Conservation (phyloP, 2,888 invertebrate species). For the Drosophila neonasuta region DNA sequence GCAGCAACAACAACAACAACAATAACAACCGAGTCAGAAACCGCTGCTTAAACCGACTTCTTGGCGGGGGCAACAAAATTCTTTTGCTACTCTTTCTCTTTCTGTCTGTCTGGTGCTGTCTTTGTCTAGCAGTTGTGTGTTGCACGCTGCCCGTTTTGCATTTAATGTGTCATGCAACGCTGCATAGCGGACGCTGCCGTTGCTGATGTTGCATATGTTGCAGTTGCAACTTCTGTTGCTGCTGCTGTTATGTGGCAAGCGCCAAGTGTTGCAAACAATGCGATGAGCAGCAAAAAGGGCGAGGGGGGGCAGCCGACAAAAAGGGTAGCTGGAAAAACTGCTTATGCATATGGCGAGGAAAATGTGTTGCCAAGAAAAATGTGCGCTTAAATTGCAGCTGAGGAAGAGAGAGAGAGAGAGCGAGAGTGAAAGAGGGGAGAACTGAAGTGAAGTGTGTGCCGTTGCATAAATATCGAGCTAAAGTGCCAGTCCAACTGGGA, state of each 20-base stretch:
- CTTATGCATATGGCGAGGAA: conserved; percentile 71
- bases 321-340: conserved; percentile 73
- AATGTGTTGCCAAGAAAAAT: conserved; percentile 78
- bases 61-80: conserved; percentile 53
- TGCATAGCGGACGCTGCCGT: conserved; percentile 65
- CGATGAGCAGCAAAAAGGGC: conserved; percentile 41
- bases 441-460: conserved; percentile 71
- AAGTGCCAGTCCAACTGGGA: conserved; percentile 61
- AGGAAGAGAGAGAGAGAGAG: conserved; percentile 22
- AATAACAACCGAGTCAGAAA: conserved; percentile 24
- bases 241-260: conserved; percentile 75
- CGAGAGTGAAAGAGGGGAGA: conserved; percentile 5
- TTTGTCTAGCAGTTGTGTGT: conserved; percentile 19
- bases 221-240: conserved; percentile 71
- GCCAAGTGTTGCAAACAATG: conserved; percentile 78
- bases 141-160: conserved; percentile 68
- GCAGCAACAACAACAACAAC: conserved; percentile 13
- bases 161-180: conserved; percentile 76
- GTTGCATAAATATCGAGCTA: conserved; percentile 76
- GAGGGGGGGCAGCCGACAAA: conserved; percentile 23
- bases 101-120: conserved; percentile 12
- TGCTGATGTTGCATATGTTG: conserved; percentile 68
- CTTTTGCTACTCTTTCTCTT: conserved; percentile 19
- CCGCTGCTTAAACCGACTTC: conserved; percentile 56
- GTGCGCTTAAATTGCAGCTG: conserved; percentile 74